Conservation (phyloP, 2,888 invertebrate genomes). For the Caenorhabditis imperialis region DNA sequence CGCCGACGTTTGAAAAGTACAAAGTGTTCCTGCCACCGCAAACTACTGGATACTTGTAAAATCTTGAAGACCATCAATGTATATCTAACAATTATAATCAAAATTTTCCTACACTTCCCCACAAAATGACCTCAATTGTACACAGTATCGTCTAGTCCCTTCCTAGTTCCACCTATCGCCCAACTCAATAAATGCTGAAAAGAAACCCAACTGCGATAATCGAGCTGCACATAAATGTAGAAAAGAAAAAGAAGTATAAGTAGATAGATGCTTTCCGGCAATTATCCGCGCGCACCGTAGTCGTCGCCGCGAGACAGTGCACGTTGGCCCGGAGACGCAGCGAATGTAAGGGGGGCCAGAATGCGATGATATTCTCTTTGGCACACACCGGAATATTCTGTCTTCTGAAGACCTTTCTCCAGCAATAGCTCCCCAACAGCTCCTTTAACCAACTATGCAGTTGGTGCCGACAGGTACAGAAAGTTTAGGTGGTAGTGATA, state of each 20-base stretch:
- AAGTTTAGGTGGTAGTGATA: not conserved
- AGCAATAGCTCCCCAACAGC: too few species aligned
- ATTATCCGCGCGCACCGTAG: constrained; percentile 55
- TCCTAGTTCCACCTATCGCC: too few species aligned
- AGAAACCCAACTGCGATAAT: constrained; percentile 24
- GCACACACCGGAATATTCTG: constrained; percentile 52
- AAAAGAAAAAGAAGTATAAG: constrained; percentile 51
- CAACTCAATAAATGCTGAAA: too few species aligned
- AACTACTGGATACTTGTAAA: constrained; percentile 12
- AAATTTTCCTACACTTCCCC: not conserved
- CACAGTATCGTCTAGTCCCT: not conserved
- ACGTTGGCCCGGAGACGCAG: constrained; percentile 35
- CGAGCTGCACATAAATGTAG: constrained; percentile 36
- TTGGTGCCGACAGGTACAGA: constrained; percentile 49
- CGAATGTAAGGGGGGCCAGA: constrained; percentile 33
- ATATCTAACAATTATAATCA: constrained; percentile 2
- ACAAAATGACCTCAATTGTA: not conserved
- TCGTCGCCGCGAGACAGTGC: constrained; percentile 10
- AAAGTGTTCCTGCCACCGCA: constrained; percentile 44
- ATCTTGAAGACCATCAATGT: too few species aligned
- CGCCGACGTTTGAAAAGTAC: constrained; percentile 52
- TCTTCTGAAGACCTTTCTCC: too few species aligned
- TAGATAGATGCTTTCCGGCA: constrained; percentile 59
- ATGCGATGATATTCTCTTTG: constrained; percentile 39
- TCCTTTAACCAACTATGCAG: constrained; percentile 27